Evolutionary conservation across 1,140 invertebrate species (phyloP), one percentile per base, ranked within the genome.

Genomic region (Lucilia cuprina): DNA sequence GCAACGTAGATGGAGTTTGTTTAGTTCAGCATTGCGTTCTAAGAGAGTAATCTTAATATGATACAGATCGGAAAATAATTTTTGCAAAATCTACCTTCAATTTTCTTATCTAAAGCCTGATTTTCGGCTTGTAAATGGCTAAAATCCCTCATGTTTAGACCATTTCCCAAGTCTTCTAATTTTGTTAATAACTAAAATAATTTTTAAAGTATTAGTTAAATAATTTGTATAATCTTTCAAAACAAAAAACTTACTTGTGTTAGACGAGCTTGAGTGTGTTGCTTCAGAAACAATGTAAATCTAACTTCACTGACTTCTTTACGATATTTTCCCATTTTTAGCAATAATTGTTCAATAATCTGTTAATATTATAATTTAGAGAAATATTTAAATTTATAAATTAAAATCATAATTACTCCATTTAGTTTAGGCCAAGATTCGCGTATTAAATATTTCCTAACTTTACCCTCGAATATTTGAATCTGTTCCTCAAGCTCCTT

Each of bases 1-100:
- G 25, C 87, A 87, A 3, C 85, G 84, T 0, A 13, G 12, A 0
- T 84, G 85, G 9, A 87, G 55, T 47, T 74, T 88, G 5, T 85
- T 85, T 13, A 89, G 30, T 0, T 90, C 89, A 8, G 34, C 0
- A 41, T 83, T 88, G 17, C 87, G 86, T 60, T 90, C 89, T 90
- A 2, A 74, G 7, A 17, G 12, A 35, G 25, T 0, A 10, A 13
- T 74, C 8, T 35, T 35, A 3, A 47, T 30, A 41, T 41, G 41
- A 41, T 2, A 41, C 7, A 41, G 47, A 80, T 19, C 14, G 30
- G 4, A 55, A 55, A 7, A 84, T 83, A n/a, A 60, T 9, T 55
- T 41, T 41, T 8, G 41, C 8, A 41, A 5, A 19, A 70, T 30
- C 60, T 75, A 89, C 89, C 89, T 82, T 91, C 89, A 19, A 89